phyloP scores from a whole-genome alignment of 2,888 invertebrate species.

The Elmis aenea region DNA sequence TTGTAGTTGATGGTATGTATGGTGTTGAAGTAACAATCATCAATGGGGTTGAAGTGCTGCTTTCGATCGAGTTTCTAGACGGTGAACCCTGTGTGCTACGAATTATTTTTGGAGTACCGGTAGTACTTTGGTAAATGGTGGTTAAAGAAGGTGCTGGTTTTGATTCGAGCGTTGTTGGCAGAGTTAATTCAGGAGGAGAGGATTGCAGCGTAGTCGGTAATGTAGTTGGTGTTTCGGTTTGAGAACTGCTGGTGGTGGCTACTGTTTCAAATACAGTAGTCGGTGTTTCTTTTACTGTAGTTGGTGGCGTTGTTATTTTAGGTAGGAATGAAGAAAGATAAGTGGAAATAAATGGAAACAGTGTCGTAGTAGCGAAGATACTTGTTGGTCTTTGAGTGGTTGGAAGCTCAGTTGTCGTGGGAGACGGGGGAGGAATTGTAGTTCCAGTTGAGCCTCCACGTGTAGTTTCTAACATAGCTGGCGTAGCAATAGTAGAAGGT shows the following conservation, averaged over 20 bases:
- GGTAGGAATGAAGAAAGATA: conserved; percentile 10
- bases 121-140: conserved; percentile 3
- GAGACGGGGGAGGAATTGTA: conserved; percentile 29
- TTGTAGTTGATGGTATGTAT: conserved; percentile 33
- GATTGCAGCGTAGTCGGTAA: too few species aligned
- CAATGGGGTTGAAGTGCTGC: too few species aligned
- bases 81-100: too few species aligned
- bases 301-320: conserved; percentile 9
- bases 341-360: conserved; percentile 29
- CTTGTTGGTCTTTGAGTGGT: conserved; percentile 29
- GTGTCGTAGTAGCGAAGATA: conserved; percentile 10
- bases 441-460: conserved; percentile 17
- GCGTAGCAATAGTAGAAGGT: conserved; percentile 6
- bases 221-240: too few species aligned
- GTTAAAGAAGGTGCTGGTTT: too few species aligned
- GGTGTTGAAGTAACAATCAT: conserved; percentile 32
- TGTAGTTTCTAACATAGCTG: too few species aligned
- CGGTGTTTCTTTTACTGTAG: too few species aligned
- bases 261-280: too few species aligned
- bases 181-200: too few species aligned
- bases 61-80: too few species aligned
- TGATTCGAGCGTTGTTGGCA: too few species aligned
- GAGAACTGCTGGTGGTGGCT: too few species aligned
- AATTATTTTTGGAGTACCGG: conserved; percentile 16
- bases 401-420: conserved; percentile 25